Conservation (phyloP, 2,113 vertebrate genomes). For the Austrofundulus limnaeus region DNA sequence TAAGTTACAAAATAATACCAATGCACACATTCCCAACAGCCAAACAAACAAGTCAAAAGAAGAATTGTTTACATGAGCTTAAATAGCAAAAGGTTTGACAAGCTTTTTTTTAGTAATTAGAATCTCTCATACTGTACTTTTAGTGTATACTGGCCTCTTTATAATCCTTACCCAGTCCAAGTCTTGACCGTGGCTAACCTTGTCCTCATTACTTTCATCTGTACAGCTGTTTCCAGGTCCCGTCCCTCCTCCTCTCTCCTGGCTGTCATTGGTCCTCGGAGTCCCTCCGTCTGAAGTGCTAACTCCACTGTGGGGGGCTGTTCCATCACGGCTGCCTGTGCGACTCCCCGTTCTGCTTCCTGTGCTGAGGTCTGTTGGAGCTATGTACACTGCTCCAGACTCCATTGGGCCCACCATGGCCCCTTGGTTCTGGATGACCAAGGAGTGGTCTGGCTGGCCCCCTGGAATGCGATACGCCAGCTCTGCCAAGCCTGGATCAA, state of each 20-base stretch:
- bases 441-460: constrained; percentile 73
- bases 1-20: background rate
- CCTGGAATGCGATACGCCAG: constrained; percentile 68
- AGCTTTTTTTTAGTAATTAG: too few species aligned
- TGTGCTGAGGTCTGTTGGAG: constrained; percentile 57
- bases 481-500: constrained; percentile 74
- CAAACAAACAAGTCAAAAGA: background rate
- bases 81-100: too few species aligned
- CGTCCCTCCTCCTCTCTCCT: constrained; percentile 66
- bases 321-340: constrained; percentile 64
- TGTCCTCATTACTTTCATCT: constrained; percentile 68
- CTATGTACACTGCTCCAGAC: constrained; percentile 65
- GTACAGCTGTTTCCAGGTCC: constrained; percentile 66
- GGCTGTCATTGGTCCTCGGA: constrained; percentile 67
- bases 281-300: constrained; percentile 76
- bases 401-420: constrained; percentile 72
- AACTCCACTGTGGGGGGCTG: constrained; percentile 61
- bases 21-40: background rate
- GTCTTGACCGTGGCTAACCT: constrained; percentile 69
- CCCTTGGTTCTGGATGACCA: constrained; percentile 79
- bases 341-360: constrained; percentile 62
- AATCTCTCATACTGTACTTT: background rate
- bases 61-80: background rate
- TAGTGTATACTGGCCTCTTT: background rate
- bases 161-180: constrained; percentile 76